phyloP scores from a whole-genome alignment of 2,888 invertebrate genomes.

The Zhuqinia jingwanae region DNA sequence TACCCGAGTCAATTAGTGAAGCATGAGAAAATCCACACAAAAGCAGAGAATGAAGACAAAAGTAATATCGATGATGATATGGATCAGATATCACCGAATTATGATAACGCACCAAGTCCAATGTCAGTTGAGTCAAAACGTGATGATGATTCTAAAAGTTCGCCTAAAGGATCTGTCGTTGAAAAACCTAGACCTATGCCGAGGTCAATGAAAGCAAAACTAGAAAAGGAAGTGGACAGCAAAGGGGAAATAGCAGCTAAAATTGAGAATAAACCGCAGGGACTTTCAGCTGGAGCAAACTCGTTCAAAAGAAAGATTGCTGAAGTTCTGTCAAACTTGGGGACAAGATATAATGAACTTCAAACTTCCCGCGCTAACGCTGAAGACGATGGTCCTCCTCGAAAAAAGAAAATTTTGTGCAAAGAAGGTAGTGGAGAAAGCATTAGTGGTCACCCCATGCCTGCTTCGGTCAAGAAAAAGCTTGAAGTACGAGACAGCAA shows the following conservation, averaged over 20 bases:
- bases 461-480: constrained; percentile 49
- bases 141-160: constrained; percentile 16
- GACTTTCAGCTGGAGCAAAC: background rate
- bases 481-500: constrained; percentile 14
- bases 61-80: background rate
- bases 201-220: constrained; percentile 52
- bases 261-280: background rate
- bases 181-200: constrained; percentile 56
- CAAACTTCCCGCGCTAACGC: background rate
- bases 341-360: background rate
- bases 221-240: constrained; percentile 14
- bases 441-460: constrained; percentile 49
- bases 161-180: background rate
- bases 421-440: constrained; percentile 13
- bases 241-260: background rate
- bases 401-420: constrained; percentile 10
- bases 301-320: constrained; percentile 63
- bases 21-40: constrained; percentile 5
- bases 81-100: background rate
- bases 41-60: background rate
- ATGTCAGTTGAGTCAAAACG: constrained; percentile 29
- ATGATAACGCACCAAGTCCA: constrained; percentile 25
- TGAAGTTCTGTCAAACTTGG: constrained; percentile 50
- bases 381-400: constrained; percentile 28
- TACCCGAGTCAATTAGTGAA: background rate